A percentile compares a stretch with the other conserved stretches of the same genome.
phyloP scores from a whole-genome alignment of 1,140 invertebrate genomes.

The Drosophila suzukii region DNA sequence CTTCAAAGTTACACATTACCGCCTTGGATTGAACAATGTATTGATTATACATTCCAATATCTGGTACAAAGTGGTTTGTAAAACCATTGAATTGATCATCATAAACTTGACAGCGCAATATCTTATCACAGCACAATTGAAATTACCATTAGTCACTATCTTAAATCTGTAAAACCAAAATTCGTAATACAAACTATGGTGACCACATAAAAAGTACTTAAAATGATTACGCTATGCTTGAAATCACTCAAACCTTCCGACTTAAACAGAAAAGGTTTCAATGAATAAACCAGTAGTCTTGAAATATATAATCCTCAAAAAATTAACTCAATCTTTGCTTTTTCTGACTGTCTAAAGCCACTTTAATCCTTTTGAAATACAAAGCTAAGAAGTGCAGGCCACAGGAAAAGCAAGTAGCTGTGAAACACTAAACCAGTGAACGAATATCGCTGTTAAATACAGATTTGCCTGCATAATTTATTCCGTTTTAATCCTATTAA shows the following conservation, averaged over 20 bases:
- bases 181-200: background rate
- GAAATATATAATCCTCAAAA: background rate
- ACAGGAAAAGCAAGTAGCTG: background rate
- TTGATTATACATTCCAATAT: too few relatives aligned
- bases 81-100: too few relatives aligned
- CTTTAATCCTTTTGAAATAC: background rate
- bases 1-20: too few relatives aligned
- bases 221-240: background rate
- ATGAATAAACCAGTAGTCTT: too few relatives aligned
- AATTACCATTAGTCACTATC: constrained; percentile 6
- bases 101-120: background rate
- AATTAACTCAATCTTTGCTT: background rate
- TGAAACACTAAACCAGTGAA: constrained; percentile 8
- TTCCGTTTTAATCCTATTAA: constrained; percentile 21
- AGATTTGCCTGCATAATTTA: constrained; percentile 18
- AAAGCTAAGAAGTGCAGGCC: background rate
- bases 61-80: too few relatives aligned
- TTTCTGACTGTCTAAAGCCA: background rate
- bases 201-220: background rate
- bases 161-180: background rate
- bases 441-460: constrained; percentile 6
- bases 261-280: background rate
- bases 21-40: too few relatives aligned
- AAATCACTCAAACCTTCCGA: background rate
- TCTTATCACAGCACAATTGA: constrained; percentile 10